Base-by-base conservation (phyloP, 2,113 vertebrate species). In the Nannobrachium achirus region DNA sequence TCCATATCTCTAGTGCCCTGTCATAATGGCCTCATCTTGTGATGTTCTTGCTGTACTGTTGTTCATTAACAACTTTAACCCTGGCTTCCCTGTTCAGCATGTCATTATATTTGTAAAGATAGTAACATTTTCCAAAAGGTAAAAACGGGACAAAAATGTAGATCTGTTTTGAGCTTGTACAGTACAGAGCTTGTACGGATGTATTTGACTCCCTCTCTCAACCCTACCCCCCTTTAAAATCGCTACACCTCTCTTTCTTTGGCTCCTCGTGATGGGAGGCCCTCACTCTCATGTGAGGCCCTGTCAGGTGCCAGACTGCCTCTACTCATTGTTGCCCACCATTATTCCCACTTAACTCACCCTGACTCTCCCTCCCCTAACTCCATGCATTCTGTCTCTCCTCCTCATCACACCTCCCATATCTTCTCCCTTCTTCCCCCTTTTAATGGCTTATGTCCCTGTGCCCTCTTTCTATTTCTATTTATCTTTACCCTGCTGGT, bases 231-330 rank as follows among this genome's bases (percentile, higher is more conserved):
- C 25, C 25, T 33, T 33, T 5, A 33, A n/a, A 33, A 33, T 33
- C 25, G 25, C 25, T 33, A 33, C 25, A 33, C 25, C 25, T 33
- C 14, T 46, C 14, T 46, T 46, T 46, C 14, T 46, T 46, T 46
- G 9, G 1, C 8, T 40, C 9, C 48, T 6, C 25, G 20, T 53
- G 19, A 56, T 63, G 52, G 60, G 18, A n/a, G 62, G 62, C 20
- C 60, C 62, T 57, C 18, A 5, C 73, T 73, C 59, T 66, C 45
- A 76, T 69, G 14, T 69, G 76, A 83, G 75, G 67, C 68, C 69
- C 40, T n/a, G 18, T 73, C 68, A 66, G 75, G 75, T 86, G 73
- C 76, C 78, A 66, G 53, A 40, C 66, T 48, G 75, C 73, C 76
- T 80, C 63, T 50, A 63, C 48, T 63, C 60, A 63, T 71, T 85